phyloP scores from a whole-genome alignment of 2,888 invertebrate species.

The Cryptus armator region DNA sequence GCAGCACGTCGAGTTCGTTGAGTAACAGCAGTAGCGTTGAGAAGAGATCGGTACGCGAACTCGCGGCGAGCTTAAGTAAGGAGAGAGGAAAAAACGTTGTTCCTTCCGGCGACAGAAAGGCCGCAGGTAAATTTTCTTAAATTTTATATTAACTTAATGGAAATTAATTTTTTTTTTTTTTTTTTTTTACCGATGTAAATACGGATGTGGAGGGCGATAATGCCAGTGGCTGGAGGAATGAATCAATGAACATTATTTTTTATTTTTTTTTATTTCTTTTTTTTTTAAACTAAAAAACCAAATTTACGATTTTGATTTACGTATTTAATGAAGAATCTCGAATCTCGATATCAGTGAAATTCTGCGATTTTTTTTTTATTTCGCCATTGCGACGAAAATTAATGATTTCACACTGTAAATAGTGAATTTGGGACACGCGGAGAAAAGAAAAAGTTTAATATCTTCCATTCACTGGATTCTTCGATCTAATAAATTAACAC shows the following conservation, averaged over 20 bases:
- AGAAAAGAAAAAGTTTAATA: background rate
- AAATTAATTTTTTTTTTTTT: background rate
- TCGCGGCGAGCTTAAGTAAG: slow-evolving; percentile 86
- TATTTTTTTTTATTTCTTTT: background rate
- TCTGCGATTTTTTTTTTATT: too few species aligned
- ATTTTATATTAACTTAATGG: background rate
- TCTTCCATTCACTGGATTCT: slow-evolving; percentile 1
- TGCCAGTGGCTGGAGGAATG: background rate
- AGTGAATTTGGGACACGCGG: background rate
- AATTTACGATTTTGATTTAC: too few species aligned
- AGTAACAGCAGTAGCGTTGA: slow-evolving; percentile 84
- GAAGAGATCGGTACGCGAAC: slow-evolving; percentile 86
- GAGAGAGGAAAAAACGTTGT: slow-evolving; percentile 73
- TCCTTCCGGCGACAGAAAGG: slow-evolving; percentile 39
- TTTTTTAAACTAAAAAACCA: too few species aligned
- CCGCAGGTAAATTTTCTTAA: slow-evolving; percentile 44
- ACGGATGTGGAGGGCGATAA: background rate
- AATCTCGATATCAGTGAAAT: too few species aligned
- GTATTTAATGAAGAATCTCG: too few species aligned
- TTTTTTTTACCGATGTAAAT: background rate
- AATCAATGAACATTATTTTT: background rate
- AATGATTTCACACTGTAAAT: background rate
- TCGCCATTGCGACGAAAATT: too few species aligned
- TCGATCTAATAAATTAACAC: slow-evolving; percentile 16
- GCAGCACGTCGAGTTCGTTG: slow-evolving; percentile 84